These are phyloP conservation scores for Thumatha senex DNA, from an alignment of 2,888 invertebrate species.

Conservation along the genomic window DNA sequence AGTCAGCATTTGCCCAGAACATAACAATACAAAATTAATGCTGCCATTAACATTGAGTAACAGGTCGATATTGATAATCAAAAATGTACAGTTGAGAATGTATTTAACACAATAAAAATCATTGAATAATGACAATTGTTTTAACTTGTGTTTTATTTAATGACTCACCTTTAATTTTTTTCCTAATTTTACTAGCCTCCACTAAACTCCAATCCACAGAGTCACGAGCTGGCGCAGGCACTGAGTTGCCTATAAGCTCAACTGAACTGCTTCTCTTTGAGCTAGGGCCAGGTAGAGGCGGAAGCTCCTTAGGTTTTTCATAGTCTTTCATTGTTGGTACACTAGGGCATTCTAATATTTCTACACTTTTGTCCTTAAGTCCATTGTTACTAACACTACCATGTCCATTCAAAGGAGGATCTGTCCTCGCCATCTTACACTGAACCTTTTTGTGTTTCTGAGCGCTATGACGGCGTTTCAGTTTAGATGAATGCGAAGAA, in stretches of 20 bases:
- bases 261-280: slow-evolving; percentile 70
- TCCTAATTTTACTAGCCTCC: slow-evolving; percentile 83
- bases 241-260: slow-evolving; percentile 71
- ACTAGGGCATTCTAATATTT: slow-evolving; percentile 42
- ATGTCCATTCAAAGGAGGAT: slow-evolving; percentile 62
- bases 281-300: slow-evolving; percentile 63
- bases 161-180: slow-evolving; percentile 73
- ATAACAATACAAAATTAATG: too few species aligned
- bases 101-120: too few species aligned
- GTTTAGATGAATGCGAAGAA: slow-evolving; percentile 71
- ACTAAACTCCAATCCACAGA: slow-evolving; percentile 78
- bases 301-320: slow-evolving; percentile 51
- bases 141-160: too few species aligned
- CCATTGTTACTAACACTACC: slow-evolving; percentile 40
- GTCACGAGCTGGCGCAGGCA: slow-evolving; percentile 71
- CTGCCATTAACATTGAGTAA: too few species aligned
- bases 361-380: slow-evolving; percentile 65
- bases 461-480: slow-evolving; percentile 68
- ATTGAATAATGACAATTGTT: too few species aligned
- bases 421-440: slow-evolving; percentile 60
- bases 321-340: slow-evolving; percentile 47
- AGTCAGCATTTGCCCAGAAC: too few species aligned
- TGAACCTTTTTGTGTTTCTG: slow-evolving; percentile 67
- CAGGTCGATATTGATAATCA: too few species aligned
- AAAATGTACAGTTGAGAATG: too few species aligned